Evolutionary conservation across 1,140 invertebrate species (phyloP).

Genomic region (Leptopilina clavipes): DNA sequence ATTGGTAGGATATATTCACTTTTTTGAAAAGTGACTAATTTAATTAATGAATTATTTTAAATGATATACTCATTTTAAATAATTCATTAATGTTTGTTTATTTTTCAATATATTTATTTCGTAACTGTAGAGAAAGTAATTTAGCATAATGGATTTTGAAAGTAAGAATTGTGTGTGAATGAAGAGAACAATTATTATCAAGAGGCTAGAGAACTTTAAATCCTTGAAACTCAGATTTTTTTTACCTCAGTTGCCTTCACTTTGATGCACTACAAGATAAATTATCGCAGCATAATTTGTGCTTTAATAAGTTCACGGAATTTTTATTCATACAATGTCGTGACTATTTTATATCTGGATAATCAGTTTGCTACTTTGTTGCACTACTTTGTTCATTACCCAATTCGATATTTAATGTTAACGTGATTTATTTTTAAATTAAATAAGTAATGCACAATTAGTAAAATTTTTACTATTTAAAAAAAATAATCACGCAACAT

Average conservation of each 20-base stretch:
- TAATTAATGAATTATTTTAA: background rate
- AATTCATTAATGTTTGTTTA: background rate
- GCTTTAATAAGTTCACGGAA: conserved; percentile 34
- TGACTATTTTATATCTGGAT: conserved; percentile 6
- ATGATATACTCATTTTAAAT: background rate
- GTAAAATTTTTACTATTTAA: no score
- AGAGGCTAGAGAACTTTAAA: conserved; percentile 9
- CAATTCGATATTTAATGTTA: background rate
- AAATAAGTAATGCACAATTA: no score
- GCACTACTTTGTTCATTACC: background rate
- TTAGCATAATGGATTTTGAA: background rate
- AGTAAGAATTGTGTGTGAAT: conserved; percentile 5
- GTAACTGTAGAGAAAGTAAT: conserved; percentile 26
- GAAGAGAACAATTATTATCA: conserved; percentile 20
- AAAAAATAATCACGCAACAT: no score
- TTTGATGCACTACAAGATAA: conserved; percentile 7
- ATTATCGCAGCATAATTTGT: conserved; percentile 11
- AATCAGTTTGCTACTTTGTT: background rate
- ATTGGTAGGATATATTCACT: no score
- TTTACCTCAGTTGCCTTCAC: background rate
- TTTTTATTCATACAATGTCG: conserved; percentile 18
- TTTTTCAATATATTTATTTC: background rate
- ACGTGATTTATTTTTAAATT: no score
- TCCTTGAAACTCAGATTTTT: conserved; percentile 8
- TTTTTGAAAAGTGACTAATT: no score